phyloP scores from a whole-genome alignment of 92 coral and sea anemone genomes.

The Diadumene lineata region DNA sequence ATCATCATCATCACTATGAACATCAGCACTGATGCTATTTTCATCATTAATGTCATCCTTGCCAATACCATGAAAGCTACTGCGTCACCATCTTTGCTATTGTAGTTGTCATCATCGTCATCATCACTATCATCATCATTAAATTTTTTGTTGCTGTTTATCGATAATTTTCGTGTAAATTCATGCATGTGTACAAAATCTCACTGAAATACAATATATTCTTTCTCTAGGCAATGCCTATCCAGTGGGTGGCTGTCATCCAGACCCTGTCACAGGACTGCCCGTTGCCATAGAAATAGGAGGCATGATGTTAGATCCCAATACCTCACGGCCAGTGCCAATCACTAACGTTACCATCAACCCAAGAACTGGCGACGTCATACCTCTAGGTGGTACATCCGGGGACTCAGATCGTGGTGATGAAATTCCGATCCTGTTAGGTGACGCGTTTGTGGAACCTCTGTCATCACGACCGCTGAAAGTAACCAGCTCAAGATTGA shows the following conservation, averaged over 20 bases:
- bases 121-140: neutral
- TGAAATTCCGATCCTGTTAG: slow-evolving; percentile 82
- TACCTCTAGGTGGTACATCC: slow-evolving; percentile 90
- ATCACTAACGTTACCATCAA: slow-evolving; percentile 86
- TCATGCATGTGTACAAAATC: too few species aligned
- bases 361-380: slow-evolving; percentile 82
- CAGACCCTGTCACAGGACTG: slow-evolving; percentile 92
- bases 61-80: neutral
- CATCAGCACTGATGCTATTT: neutral
- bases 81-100: neutral
- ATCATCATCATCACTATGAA: neutral
- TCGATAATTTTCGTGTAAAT: too few species aligned
- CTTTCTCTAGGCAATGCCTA: slow-evolving; percentile 72
- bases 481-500: slow-evolving; percentile 85
- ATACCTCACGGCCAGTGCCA: slow-evolving; percentile 90
- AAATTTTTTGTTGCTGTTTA: too few species aligned
- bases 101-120: neutral
- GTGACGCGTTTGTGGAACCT: slow-evolving; percentile 87
- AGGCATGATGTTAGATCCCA: slow-evolving; percentile 95
- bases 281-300: slow-evolving; percentile 99
- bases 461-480: slow-evolving; percentile 84
- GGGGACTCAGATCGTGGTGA: slow-evolving; percentile 92
- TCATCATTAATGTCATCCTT: neutral
- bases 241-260: slow-evolving; percentile 96
- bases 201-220: too few species aligned